Base-by-base conservation (phyloP, 2,888 invertebrate species). In the Trachelus troglodyta region DNA sequence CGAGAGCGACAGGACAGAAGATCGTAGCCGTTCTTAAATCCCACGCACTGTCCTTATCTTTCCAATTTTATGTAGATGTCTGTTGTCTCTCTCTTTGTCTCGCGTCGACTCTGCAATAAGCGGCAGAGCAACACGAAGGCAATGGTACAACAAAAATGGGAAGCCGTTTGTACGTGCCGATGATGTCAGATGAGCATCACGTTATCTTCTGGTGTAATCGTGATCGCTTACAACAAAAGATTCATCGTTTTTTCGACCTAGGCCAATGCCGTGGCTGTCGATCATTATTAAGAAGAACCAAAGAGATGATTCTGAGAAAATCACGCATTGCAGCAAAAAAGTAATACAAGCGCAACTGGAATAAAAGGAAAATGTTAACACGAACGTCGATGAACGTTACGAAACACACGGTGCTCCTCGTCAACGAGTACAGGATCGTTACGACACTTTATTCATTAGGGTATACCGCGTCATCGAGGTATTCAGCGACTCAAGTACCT, bases 381-480 rank as follows among this genome's bases (percentile, higher is more conserved):
- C 56, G 56, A 9, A 9, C 23, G 9, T 23, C 56, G 23, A 56
- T 56, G 56, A 23, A 56, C 56, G 56, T 56, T 56, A 56, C 56
- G 56, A 56, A 56, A 56, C 9, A 56, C 23, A 56, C 9, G 56
- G 15, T 56, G 56, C 23, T 56, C 9, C 56, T 56, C 23, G 40
- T 56, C 9, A 56, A 56, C 23, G 56, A 23, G 23, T 74, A 35
- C 35, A 33, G 69, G 69, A 74, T 76, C 74, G 83, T 85, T 84
- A 79, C 83, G 77, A 83, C 82, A 79, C 79, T 82, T 83, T 83
- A 85, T 85, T 87, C 86, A 84, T 85, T 86, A 86, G 83, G 80
- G 80, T 81, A 82, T 81, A 75, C 77, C 75, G 30, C 75, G 80
- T 77, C 77, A 33, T 76, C 77, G 79, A 79, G 69, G 56, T 40